phyloP scores from a whole-genome alignment of 2,888 invertebrate genomes.

The Hypercompe scribonia region DNA sequence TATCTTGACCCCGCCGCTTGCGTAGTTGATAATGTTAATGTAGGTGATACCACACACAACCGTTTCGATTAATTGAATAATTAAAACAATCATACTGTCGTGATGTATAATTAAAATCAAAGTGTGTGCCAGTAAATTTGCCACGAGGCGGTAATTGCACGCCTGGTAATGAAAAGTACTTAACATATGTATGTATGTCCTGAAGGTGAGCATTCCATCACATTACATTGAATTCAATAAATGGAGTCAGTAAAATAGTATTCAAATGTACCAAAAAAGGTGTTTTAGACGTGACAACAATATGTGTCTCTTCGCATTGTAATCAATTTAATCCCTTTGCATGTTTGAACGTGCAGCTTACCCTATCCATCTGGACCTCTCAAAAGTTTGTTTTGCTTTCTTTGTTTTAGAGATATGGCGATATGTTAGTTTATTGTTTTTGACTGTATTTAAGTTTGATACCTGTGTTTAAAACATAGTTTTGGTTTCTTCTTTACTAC shows the following conservation, averaged over 20 bases:
- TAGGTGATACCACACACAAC: slow-evolving; percentile 43
- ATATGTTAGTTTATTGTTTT: not conserved
- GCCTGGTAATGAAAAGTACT: not conserved
- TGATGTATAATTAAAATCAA: slow-evolving; percentile 38
- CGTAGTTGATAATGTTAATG: slow-evolving; percentile 63
- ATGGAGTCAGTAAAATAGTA: too few relatives aligned
- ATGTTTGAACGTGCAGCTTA: not conserved
- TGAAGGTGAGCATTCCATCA: not conserved
- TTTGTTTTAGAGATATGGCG: not conserved
- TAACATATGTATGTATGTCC: not conserved
- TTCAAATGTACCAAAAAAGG: slow-evolving; percentile 2
- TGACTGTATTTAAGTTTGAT: not conserved
- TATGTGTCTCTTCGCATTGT: not conserved
- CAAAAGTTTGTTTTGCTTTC: not conserved
- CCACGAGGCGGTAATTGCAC: slow-evolving; percentile 21
- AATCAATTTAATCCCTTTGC: not conserved
- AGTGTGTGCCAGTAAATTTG: slow-evolving; percentile 33
- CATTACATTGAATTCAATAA: not conserved
- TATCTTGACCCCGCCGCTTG: slow-evolving; percentile 66
- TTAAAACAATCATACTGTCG: slow-evolving; percentile 49
- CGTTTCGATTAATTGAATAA: slow-evolving; percentile 66
- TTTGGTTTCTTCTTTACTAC: not conserved
- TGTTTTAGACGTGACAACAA: not conserved
- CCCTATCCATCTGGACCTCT: not conserved
- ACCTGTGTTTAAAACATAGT: not conserved